Evolutionary conservation across 2,797 vertebrate genomes (phyloP).

Genomic region (Caiman crocodilus): DNA sequence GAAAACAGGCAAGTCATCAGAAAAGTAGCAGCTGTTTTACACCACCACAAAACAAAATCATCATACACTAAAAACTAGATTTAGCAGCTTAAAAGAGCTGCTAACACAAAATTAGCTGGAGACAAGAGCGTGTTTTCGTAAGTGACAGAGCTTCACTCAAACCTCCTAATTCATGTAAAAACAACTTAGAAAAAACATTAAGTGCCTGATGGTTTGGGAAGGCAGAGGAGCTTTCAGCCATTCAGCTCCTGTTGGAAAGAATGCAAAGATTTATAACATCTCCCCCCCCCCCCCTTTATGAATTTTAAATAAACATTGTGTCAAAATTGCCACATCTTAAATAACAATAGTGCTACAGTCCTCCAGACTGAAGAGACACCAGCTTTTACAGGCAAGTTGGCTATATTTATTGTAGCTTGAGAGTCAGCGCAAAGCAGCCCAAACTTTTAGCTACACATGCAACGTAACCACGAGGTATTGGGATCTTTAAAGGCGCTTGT

Average conservation of each 20-base stretch:
- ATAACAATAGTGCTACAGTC: constrained; percentile 37
- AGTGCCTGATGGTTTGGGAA: constrained; percentile 60
- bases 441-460: constrained; percentile 14
- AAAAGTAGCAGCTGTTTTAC: constrained; percentile 78
- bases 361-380: constrained; percentile 24
- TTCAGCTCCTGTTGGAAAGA: constrained; percentile 26
- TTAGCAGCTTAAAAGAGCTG: constrained; percentile 78
- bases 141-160: constrained; percentile 72
- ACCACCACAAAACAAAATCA: constrained; percentile 76
- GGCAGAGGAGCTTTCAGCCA: constrained; percentile 47
- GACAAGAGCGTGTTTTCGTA: constrained; percentile 66
- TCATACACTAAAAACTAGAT: constrained; percentile 76
- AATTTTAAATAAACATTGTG: constrained; percentile 64
- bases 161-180: constrained; percentile 75
- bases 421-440: constrained; percentile 1
- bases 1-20: constrained; percentile 77
- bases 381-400: constrained; percentile 28
- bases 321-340: constrained; percentile 61
- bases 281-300: constrained; percentile 21
- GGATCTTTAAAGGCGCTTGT: constrained; percentile 49
- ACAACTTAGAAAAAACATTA: constrained; percentile 72
- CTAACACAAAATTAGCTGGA: constrained; percentile 78
- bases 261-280: constrained; percentile 54
- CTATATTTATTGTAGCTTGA: constrained; percentile 42
- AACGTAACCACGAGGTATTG: constrained; percentile 24